A percentile compares a stretch with the other conserved stretches of the same genome.
Conservation (phyloP, 2,113 vertebrate genomes). For the Ifrita kowaldi region DNA sequence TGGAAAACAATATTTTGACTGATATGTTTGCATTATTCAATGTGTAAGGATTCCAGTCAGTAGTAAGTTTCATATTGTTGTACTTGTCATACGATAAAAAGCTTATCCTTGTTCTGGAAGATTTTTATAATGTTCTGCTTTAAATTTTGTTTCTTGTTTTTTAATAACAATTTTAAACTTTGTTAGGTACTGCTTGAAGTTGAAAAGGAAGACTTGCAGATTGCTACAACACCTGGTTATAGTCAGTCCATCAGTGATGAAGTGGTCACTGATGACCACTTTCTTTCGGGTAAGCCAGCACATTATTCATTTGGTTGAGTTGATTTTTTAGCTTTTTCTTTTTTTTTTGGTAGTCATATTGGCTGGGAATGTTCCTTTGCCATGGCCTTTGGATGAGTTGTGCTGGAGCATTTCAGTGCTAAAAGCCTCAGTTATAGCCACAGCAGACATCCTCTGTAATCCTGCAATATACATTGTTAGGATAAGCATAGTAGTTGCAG, state of each 20-base stretch:
- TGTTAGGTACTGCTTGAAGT: constrained; percentile 65
- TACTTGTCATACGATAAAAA: background rate
- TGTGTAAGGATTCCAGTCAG: background rate
- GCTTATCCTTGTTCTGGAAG: background rate
- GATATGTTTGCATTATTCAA: background rate
- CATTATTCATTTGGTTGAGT: background rate
- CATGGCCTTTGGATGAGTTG: background rate
- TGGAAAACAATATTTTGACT: background rate
- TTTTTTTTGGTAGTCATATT: background rate
- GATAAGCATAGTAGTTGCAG: background rate
- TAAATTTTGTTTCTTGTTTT: background rate
- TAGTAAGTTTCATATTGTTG: background rate
- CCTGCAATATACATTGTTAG: background rate
- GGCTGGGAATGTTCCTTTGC: background rate
- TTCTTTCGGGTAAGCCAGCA: constrained; percentile 22
- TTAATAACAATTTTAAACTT: background rate
- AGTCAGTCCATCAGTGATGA: background rate
- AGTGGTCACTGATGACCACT: background rate
- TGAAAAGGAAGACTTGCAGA: constrained; percentile 65
- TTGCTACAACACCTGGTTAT: background rate
- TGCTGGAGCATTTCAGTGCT: background rate
- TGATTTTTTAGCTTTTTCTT: background rate
- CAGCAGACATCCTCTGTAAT: background rate
- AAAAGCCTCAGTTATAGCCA: background rate
- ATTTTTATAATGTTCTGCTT: background rate